A percentile compares a stretch with the other conserved stretches of the same genome.
Evolutionary conservation across 1,140 invertebrate species (phyloP).

Genomic region (Micrasema longulum): DNA sequence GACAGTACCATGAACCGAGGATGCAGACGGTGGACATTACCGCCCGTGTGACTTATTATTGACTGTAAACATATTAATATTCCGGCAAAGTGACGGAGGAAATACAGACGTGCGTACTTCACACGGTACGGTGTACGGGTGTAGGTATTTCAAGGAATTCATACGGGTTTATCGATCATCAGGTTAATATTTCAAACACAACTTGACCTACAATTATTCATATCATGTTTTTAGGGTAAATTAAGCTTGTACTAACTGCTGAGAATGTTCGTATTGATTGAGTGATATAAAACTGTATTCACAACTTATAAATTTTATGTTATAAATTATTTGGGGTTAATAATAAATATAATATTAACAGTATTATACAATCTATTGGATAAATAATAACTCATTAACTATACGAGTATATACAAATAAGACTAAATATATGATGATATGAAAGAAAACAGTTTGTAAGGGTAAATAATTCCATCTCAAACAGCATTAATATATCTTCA

Average conservation of each 20-base stretch:
- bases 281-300: too few relatives aligned
- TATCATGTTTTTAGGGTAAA: neutral
- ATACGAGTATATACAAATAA: too few relatives aligned
- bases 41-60: slow-evolving; percentile 23
- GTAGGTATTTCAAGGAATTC: neutral
- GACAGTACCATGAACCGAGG: neutral
- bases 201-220: neutral
- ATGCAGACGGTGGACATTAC: slow-evolving; percentile 13
- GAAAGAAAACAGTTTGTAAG: too few relatives aligned
- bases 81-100: neutral
- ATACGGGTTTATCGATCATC: neutral
- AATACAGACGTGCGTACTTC: neutral
- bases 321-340: too few relatives aligned
- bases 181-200: neutral
- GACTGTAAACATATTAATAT: slow-evolving; percentile 18
- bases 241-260: neutral
- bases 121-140: neutral
- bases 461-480: too few relatives aligned
- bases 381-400: too few relatives aligned
- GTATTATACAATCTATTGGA: too few relatives aligned
- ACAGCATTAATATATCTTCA: too few relatives aligned
- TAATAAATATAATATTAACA: too few relatives aligned
- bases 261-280: too few relatives aligned
- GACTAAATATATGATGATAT: too few relatives aligned
- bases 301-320: too few relatives aligned